These are phyloP conservation scores for Patella pellucida DNA, from an alignment of 2,888 invertebrate species.

Conservation along the genomic window DNA sequence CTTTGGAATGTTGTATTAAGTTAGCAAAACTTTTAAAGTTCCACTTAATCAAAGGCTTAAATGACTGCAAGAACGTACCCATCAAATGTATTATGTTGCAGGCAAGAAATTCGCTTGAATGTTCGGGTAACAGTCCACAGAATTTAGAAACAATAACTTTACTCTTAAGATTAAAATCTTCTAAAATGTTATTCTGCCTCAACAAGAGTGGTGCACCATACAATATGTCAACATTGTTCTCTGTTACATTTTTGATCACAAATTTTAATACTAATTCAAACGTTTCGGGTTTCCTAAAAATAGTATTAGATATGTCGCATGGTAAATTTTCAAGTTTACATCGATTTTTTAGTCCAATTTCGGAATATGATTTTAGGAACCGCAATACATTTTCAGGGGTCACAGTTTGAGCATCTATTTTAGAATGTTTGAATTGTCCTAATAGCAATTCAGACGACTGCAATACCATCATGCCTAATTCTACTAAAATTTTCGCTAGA, in stretches of 20 bases:
- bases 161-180: neutral
- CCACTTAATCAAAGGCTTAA: no score
- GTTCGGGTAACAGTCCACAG: neutral
- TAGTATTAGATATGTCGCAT: neutral
- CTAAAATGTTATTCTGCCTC: conserved; percentile 8
- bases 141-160: conserved; percentile 17
- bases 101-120: no score
- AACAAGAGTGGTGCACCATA: conserved; percentile 18
- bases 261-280: conserved; percentile 14
- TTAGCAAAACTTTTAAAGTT: no score
- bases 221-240: conserved; percentile 2
- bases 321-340: conserved; percentile 19
- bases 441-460: conserved; percentile 19
- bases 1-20: no score
- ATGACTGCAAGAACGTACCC: no score
- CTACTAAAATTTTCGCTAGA: conserved; percentile 17
- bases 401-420: conserved; percentile 19
- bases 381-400: conserved; percentile 23
- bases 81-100: no score
- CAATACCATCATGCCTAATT: conserved; percentile 30
- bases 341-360: neutral
- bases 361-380: conserved; percentile 27
- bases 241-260: neutral
- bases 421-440: conserved; percentile 15
- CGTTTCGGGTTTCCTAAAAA: neutral